Evolutionary conservation across 2,113 vertebrate species (phyloP).

Genomic region (Nematolebias whitei): DNA sequence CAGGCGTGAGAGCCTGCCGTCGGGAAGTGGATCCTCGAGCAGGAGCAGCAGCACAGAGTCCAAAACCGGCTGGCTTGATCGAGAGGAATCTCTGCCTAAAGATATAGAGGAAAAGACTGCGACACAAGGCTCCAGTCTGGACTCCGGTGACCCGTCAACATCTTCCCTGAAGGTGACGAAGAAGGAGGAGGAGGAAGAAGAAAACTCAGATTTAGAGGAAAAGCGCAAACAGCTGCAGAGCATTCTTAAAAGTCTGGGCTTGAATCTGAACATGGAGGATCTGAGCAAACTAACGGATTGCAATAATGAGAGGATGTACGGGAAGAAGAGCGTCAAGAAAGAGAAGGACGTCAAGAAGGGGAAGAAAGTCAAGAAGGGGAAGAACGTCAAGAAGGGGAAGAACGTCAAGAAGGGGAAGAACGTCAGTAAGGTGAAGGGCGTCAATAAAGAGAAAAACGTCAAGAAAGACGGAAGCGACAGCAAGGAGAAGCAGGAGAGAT

Average conservation of each 20-base stretch:
- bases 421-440: no score
- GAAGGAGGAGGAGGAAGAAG: constrained; percentile 18
- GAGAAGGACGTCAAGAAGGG: background rate
- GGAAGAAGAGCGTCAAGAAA: constrained; percentile 22
- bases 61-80: background rate
- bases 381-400: no score
- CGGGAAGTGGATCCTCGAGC: background rate
- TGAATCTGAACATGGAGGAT: constrained; percentile 60
- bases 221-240: constrained; percentile 49
- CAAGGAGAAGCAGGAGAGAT: background rate
- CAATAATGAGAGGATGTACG: constrained; percentile 66
- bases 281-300: constrained; percentile 50
- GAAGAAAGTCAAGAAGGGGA: no score
- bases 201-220: constrained; percentile 9
- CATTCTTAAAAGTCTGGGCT: constrained; percentile 60
- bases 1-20: background rate
- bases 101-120: background rate
- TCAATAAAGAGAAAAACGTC: no score
- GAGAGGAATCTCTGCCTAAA: background rate
- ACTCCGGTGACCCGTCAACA: constrained; percentile 3
- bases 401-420: no score
- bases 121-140: background rate
- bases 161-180: constrained; percentile 4
- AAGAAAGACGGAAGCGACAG: background rate
- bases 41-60: constrained; percentile 2